Evolutionary conservation across 2,113 vertebrate genomes (phyloP).

Genomic region (Alethe diademata): DNA sequence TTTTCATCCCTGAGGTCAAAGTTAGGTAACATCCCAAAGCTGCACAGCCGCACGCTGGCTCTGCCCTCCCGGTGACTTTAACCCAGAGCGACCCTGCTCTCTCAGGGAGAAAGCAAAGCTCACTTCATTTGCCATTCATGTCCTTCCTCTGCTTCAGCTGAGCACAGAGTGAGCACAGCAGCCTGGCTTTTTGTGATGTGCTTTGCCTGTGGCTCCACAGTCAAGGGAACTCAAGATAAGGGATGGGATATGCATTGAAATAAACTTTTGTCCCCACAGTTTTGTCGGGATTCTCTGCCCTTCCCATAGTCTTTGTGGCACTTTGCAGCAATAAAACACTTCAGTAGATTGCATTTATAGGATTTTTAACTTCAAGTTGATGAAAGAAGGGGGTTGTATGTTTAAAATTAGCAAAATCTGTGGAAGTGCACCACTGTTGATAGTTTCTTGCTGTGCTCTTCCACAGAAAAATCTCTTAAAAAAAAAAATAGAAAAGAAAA

Average conservation of each 20-base stretch:
- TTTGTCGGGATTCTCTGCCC: neutral
- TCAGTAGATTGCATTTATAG: neutral
- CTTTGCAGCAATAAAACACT: neutral
- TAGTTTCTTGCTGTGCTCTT: slow-evolving; percentile 15
- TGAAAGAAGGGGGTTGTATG: neutral
- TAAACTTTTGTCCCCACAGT: neutral
- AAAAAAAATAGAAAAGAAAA: neutral
- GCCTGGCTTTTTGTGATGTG: neutral
- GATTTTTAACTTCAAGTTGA: neutral
- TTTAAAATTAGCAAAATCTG: slow-evolving; percentile 17
- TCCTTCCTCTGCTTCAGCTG: neutral
- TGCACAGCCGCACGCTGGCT: neutral
- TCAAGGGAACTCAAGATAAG: neutral
- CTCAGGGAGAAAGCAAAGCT: neutral
- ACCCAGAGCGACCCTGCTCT: neutral
- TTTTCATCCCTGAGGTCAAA: neutral
- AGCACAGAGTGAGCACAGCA: neutral
- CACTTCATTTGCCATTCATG: neutral
- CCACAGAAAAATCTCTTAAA: neutral
- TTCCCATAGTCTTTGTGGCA: neutral
- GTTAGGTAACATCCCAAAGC: neutral
- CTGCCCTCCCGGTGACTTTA: slow-evolving; percentile 9
- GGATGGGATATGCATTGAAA: neutral
- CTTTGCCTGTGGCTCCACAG: neutral
- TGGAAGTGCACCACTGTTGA: neutral